Conservation (phyloP, 2,888 invertebrate genomes). For the Euphydryas editha region DNA sequence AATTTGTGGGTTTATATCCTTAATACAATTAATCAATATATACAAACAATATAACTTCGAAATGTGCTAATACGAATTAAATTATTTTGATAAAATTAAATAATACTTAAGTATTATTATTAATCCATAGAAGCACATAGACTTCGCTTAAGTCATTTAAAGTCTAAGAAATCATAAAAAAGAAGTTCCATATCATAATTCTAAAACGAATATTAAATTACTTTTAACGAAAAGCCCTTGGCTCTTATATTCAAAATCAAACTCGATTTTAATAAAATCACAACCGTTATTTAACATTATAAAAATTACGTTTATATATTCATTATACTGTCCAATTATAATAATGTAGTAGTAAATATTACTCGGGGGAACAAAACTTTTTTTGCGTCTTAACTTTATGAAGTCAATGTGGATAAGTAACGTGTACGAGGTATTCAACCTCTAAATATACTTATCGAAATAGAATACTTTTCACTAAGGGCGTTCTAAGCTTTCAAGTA, state of each 20-base stretch:
- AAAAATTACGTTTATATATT: neutral
- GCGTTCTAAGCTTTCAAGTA: too few relatives aligned
- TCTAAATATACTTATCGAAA: too few relatives aligned
- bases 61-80: neutral
- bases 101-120: conserved; percentile 6
- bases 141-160: neutral
- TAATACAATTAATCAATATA: conserved; percentile 5
- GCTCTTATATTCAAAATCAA: neutral
- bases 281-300: neutral
- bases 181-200: neutral
- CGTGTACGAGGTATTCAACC: too few relatives aligned
- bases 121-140: neutral
- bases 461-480: too few relatives aligned
- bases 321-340: neutral
- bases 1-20: neutral
- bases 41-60: conserved; percentile 6
- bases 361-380: too few relatives aligned
- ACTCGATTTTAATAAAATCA: neutral
- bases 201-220: neutral
- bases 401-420: too few relatives aligned
- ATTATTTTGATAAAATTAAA: conserved; percentile 4
- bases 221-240: neutral
- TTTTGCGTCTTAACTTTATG: too few relatives aligned
- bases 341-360: too few relatives aligned
- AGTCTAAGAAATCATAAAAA: neutral